A percentile compares a stretch with the other conserved stretches of the same genome.
phyloP scores from a whole-genome alignment of 64 coral and sea anemone species.

The Pocillopora verrucosa region DNA sequence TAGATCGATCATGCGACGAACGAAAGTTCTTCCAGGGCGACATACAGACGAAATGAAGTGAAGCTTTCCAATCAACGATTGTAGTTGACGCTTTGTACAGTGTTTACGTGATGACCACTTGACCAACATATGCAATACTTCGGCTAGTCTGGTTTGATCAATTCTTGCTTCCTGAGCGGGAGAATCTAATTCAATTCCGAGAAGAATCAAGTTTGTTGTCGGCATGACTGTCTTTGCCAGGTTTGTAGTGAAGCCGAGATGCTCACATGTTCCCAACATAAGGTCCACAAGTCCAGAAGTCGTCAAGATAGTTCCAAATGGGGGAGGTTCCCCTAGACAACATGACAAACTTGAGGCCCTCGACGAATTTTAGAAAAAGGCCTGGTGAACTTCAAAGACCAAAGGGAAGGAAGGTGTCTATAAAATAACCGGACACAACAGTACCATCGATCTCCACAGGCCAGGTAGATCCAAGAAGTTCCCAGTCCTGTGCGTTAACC shows the following conservation, averaged over 20 bases:
- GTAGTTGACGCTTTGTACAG: not conserved
- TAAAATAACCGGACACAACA: not conserved
- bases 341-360: slow-evolving; percentile 1
- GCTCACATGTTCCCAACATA: not conserved
- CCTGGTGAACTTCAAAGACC: not conserved
- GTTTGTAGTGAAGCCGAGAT: not conserved
- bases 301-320: slow-evolving; percentile 1
- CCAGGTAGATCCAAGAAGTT: slow-evolving; percentile 47
- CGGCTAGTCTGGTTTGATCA: not conserved
- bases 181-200: slow-evolving; percentile 4
- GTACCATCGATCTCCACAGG: slow-evolving; percentile 24
- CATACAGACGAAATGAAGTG: slow-evolving; percentile 23
- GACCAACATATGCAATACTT: not conserved
- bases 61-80: not conserved
- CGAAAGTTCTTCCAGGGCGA: slow-evolving; percentile 6
- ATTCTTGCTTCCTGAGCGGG: not conserved
- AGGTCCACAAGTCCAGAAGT: not conserved
- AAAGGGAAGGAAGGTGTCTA: slow-evolving; percentile 12
- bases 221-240: not conserved
- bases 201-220: not conserved
- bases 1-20: slow-evolving; percentile 17
- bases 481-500: slow-evolving; percentile 17
- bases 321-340: not conserved
- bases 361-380: slow-evolving; percentile 20
- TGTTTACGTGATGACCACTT: slow-evolving; percentile 4